Evolutionary conservation across 2,113 vertebrate genomes (phyloP), one percentile per base, ranked within the genome.

Genomic region (Pogona vitticeps): DNA sequence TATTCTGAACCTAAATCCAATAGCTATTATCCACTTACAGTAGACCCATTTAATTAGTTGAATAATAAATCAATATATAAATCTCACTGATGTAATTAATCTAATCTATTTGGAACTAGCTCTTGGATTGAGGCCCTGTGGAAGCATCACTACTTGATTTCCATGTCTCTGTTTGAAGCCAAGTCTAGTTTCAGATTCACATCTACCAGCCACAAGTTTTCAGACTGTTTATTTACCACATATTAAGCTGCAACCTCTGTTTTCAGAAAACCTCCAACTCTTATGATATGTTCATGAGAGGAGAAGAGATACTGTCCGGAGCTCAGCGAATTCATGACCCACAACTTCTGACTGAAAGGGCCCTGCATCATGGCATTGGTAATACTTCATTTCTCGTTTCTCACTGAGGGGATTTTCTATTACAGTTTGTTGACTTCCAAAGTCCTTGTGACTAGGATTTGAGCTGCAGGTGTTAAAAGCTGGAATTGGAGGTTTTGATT

Each of bases 251-350:
- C 2, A 20, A 28, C 1, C 33, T 71, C 71, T 91, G 2, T 83
- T 89, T 91, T n/a, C 93, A 99, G 99, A 99, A 98, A 98, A 98
- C 96, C 83, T 99, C 99, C 82, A 99, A 99, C 93, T 99, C 99
- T 0, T 99, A 99, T 0, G 99, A 99, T 93, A 99, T 99, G 99
- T 99, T 99, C 91, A 99, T 99, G 99, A 97, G 98, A 93, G 99
- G 99, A 56, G 99, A 99, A 94, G 99, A 99, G 96, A 99, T 99
- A 92, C 90, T 99, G 80, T 99, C 99, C 3, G 99, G 99, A 92
- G 98, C 99, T 92, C 99, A 99, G 96, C 97, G 98, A 96, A 93
- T 99, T 93, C 99, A 99, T 0, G 98, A 99, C 21, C 96, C 98
- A 83, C 96, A 99, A 93, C 95, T 99, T 92, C 96, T 99, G 86